These are phyloP conservation scores for Criorhina ranunculi DNA, from an alignment of 2,888 invertebrate genomes.

Conservation along the genomic window DNA sequence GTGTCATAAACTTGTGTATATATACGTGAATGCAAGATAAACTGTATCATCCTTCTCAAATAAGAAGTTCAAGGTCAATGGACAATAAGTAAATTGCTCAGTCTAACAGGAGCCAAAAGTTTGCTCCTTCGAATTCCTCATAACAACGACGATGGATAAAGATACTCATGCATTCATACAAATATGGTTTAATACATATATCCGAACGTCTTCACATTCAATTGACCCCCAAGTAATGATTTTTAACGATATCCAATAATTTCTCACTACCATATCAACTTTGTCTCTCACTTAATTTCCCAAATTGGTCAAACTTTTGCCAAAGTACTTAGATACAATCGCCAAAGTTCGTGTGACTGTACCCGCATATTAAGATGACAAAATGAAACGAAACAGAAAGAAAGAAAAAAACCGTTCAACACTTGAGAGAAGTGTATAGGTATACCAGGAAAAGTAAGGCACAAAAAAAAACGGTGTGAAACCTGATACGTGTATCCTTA, in stretches of 20 bases:
- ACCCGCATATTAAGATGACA: slow-evolving; percentile 62
- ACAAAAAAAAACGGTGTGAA: slow-evolving; percentile 15
- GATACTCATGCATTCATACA: not conserved
- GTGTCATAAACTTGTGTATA: not conserved
- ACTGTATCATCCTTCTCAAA: not conserved
- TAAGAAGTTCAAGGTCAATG: not conserved
- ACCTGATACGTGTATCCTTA: slow-evolving; percentile 18
- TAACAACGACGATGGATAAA: not conserved
- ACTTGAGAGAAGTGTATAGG: not conserved
- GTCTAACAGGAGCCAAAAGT: not conserved
- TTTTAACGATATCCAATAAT: slow-evolving; percentile 53
- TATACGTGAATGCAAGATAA: not conserved
- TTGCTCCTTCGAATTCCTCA: not conserved
- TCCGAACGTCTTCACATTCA: slow-evolving; percentile 30
- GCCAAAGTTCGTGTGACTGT: slow-evolving; percentile 60
- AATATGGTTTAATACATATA: not conserved
- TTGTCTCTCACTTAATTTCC: slow-evolving; percentile 53
- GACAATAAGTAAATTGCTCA: not conserved
- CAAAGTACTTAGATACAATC: slow-evolving; percentile 68
- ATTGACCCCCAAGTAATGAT: slow-evolving; percentile 43
- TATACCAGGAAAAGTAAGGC: not conserved
- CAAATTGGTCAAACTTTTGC: slow-evolving; percentile 50
- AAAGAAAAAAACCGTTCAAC: slow-evolving; percentile 9
- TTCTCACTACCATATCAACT: slow-evolving; percentile 51
- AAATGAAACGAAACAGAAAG: slow-evolving; percentile 23